Evolutionary conservation across 2,797 vertebrate genomes (phyloP), one percentile per base, ranked within the genome.

Genomic region (Pampus argenteus): DNA sequence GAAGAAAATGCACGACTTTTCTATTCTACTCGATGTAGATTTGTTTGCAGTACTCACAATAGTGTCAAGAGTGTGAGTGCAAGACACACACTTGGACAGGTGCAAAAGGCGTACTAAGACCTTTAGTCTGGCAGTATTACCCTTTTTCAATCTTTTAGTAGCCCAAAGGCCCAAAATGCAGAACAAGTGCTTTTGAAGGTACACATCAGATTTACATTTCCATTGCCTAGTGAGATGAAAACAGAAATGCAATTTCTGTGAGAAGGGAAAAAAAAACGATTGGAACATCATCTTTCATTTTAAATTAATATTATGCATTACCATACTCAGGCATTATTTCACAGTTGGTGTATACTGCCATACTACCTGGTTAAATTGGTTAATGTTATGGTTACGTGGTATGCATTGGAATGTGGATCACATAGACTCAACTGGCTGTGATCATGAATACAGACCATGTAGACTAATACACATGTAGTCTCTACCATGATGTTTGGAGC

Each of bases 341-440:
- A 76, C 74, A 82, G 62, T 67, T 54, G 64, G 57, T 60, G 29
- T 76, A 31, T 60, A 36, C 10, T 6, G 9, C 36, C 47, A 31
- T 61, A 57, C 84, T 69, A 82, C 51, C 54, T 49, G 9, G 38
- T 77, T 60, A 74, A 74, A 80, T 65, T 52, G 66, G 67, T 72
- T 77, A 83, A 55, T 84, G 34, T 78, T 76, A 55, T 71, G 29
- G 29, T 47, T 51, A 50, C 42, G 45, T 79, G 78, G 66, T 60
- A 9, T 5, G 61, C 66, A 75, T 76, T 42, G 15, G 17, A 65
- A 73, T 75, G 38, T 25, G 22, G 40, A 63, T 25, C 23, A 14
- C 49, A 36, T 14, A 36, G n/a, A 63, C 15, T 10, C 28, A 40
- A 52, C 48, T 71, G 57, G 52, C 52, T 55, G 44, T 47, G 54